Percentiles rank a stretch among this genome's conserved stretches.
Conservation (phyloP, 2,113 vertebrate species). For the Laterallus jamaicensis region DNA sequence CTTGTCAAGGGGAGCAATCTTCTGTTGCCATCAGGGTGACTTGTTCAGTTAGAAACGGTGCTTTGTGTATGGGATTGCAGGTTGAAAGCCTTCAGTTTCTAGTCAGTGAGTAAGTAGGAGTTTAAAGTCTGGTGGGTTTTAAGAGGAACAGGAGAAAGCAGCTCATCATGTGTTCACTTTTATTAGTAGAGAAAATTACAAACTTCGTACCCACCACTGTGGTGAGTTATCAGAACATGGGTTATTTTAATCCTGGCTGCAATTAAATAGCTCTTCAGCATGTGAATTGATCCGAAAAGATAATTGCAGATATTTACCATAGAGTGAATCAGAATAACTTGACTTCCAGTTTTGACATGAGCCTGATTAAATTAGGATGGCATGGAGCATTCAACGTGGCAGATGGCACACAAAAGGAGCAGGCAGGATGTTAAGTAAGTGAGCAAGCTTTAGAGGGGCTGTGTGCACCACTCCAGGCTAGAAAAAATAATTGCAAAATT, state of each 20-base stretch:
- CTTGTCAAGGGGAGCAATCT: not conserved
- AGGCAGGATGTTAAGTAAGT: not conserved
- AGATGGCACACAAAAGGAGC: not conserved
- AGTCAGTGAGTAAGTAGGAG: not conserved
- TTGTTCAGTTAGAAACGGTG: not conserved
- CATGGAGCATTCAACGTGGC: fast-evolving
- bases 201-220: not conserved
- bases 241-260: not conserved
- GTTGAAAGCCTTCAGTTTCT: not conserved
- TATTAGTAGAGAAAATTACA: not conserved
- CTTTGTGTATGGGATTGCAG: not conserved
- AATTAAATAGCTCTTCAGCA: not conserved
- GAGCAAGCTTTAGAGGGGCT: not conserved
- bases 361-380: not conserved
- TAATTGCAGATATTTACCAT: not conserved
- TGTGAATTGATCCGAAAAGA: not conserved
- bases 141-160: not conserved
- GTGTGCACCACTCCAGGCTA: not conserved
- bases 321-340: not conserved
- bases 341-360: not conserved
- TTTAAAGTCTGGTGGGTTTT: not conserved
- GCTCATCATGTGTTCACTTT: not conserved
- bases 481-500: not conserved
- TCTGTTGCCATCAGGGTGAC: not conserved
- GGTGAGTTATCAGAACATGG: not conserved